These are phyloP conservation scores for Epinephelus lanceolatus DNA, from an alignment of 2,113 vertebrate species.

Conservation along the genomic window DNA sequence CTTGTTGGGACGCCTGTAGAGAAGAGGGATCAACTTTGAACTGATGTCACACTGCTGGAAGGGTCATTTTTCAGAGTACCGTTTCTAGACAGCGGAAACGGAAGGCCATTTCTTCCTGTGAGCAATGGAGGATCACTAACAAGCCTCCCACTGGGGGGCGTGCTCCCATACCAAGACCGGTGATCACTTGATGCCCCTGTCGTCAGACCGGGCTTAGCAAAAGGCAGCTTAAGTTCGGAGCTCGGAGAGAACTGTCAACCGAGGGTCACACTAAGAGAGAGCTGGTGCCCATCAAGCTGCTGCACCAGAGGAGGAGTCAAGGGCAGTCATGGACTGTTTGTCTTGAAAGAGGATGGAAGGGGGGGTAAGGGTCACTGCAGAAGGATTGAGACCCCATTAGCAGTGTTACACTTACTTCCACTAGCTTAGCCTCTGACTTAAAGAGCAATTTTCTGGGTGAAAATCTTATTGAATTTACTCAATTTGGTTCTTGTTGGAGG, in stretches of 20 bases:
- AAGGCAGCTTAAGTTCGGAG: slow-evolving; percentile 67
- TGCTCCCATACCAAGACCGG: slow-evolving; percentile 51
- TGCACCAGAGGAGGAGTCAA: slow-evolving; percentile 80
- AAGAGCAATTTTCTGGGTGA: slow-evolving; percentile 47
- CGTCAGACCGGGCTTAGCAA: slow-evolving; percentile 58
- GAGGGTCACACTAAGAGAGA: slow-evolving; percentile 70
- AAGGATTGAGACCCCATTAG: slow-evolving; percentile 76
- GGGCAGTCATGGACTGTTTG: slow-evolving; percentile 77
- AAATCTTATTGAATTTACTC: slow-evolving; percentile 20
- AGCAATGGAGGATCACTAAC: slow-evolving; percentile 62
- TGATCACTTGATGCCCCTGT: slow-evolving; percentile 82
- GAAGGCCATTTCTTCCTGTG: slow-evolving; percentile 66
- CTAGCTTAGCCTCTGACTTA: slow-evolving; percentile 69
- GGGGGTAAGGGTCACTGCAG: slow-evolving; percentile 66
- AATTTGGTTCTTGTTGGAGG: neutral
- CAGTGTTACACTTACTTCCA: slow-evolving; percentile 76
- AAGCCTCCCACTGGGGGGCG: slow-evolving; percentile 72
- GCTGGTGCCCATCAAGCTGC: slow-evolving; percentile 54
- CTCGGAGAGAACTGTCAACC: slow-evolving; percentile 76
- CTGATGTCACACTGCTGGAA: neutral
- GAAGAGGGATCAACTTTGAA: neutral
- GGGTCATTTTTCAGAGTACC: slow-evolving; percentile 26
- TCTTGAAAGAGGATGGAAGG: slow-evolving; percentile 66
- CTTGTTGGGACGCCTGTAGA: neutral
- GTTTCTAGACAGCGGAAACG: slow-evolving; percentile 42